Evolutionary conservation across 2,888 invertebrate genomes (phyloP).

Genomic region (Fissipunctia ypsillon): DNA sequence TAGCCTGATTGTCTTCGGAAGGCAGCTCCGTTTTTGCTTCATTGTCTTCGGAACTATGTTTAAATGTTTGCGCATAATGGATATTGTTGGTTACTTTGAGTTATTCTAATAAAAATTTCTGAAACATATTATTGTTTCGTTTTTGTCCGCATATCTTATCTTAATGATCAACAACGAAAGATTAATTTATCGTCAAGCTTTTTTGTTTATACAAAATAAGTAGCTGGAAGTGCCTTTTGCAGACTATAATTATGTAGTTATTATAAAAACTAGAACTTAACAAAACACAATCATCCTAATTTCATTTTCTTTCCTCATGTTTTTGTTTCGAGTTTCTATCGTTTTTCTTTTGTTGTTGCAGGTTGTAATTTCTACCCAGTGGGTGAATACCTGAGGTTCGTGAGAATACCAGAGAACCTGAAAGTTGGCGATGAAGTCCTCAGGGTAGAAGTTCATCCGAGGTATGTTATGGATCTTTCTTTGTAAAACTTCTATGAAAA

Average conservation of each 20-base stretch:
- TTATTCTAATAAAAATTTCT: constrained; percentile 9
- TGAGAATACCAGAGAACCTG: constrained; percentile 95
- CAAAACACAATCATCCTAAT: neutral
- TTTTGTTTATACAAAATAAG: neutral
- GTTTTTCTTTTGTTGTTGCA: constrained; percentile 78
- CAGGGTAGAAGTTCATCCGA: constrained; percentile 95
- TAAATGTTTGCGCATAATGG: constrained; percentile 37
- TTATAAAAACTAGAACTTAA: neutral
- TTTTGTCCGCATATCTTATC: neutral
- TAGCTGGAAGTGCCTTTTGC: neutral
- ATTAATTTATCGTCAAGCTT: neutral
- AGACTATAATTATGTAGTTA: neutral
- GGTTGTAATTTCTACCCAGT: constrained; percentile 96
- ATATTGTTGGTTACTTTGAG: constrained; percentile 33
- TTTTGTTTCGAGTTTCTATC: neutral
- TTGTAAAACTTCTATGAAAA: neutral
- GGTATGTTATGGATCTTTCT: constrained; percentile 80
- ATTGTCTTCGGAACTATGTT: constrained; percentile 56
- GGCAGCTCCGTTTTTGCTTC: constrained; percentile 54
- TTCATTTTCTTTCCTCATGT: neutral
- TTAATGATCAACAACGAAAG: neutral
- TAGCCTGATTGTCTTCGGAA: constrained; percentile 64
- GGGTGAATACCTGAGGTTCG: constrained; percentile 95
- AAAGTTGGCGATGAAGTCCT: constrained; percentile 94
- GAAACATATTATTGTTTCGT: constrained; percentile 1